Evolutionary conservation across 2,113 vertebrate species (phyloP), one percentile per base, ranked within the genome.

Genomic region (Cynopterus brachyotis): DNA sequence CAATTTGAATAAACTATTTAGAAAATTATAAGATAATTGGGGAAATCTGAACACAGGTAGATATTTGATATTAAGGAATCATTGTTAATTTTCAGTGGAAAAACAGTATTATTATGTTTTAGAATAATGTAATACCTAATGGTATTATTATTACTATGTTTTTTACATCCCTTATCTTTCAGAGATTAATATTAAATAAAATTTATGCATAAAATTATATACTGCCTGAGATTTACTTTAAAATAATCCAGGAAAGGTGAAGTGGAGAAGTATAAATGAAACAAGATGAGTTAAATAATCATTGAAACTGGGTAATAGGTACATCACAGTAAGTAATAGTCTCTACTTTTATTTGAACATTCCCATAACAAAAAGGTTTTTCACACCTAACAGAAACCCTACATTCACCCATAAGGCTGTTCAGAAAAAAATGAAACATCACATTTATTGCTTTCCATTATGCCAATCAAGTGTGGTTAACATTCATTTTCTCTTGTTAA

Each of bases 401-500:
- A 35, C 24, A 64, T 72, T 86, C 83, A 75, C 2, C 45, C 47
- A 57, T 35, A 66, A 94, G 59, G 11, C 37, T 89, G 60, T 89
- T 75, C 40, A 85, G 37, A 55, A 64, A 89, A 70, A 70, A 81
- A 26, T 32, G 22, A 94, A 89, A 67, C 40, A 73, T 86, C 72
- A 78, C 40, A 86, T 72, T 17, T 89, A 80, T 85, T 82, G n/a
- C 35, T 89, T 81, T 70, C 45, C 59, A 89, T 86, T 86, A 79
- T 62, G 72, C 10, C 53, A 72, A 75, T 45, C 28, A 79, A 84
- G 53, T 81, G 60, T 72, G n/a, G 30, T 50, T 50, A 72, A 89
- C 66, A 82, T 37, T 97, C 66, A 85, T 80, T 95, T 88, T 75
- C 78, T 95, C 50, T 85, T 76, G 66, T 50, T 94, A 94, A 91